Evolutionary conservation across 2,113 vertebrate genomes (phyloP), one percentile per base, ranked within the genome.

Genomic region (Paraplagusia blochii): DNA sequence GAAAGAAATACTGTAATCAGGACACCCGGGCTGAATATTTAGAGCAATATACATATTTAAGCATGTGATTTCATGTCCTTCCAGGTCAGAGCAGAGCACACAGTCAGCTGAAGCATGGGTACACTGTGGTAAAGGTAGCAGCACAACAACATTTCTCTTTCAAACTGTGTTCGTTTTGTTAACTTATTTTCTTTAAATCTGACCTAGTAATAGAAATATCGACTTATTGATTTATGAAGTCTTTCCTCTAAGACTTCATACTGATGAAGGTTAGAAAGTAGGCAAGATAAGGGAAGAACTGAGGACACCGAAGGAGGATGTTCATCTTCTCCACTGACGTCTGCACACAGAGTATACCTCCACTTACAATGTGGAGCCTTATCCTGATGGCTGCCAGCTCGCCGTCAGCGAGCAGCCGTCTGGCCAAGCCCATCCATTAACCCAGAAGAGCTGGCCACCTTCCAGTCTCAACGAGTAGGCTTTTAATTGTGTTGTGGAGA

Each of bases 331-430:
- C 48, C 59, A 36, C 65, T 87, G 85, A 88, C 88, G 88, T 77
- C 71, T 79, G 77, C 72, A 71, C 72, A 82, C 68, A 65, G 62
- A 84, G 77, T 77, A 73, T 76, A 79, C 67, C 83, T 83, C 79
- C 76, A 79, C 79, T 86, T 81, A 83, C 81, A 81, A 74, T 84
- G 79, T 81, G 76, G 74, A 83, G 77, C 79, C 82, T 72, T 82
- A 81, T 83, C 74, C 83, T 82, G 72, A 59, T 16, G 51, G 63
- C 80, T 79, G 80, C 77, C 86, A 87, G 84, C 69, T 63, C 83
- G 83, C 83, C 85, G 88, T 88, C 90, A 91, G 82, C 81, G 82
- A 78, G 8, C 80, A 86, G 79, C 86, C 72, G 82, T 89, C 88
- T 90, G 82, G 88, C 86, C 85, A 83, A 84, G 72, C 62, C 72